Evolutionary conservation across 1,140 invertebrate genomes (phyloP).

Genomic region (Brachionus koreanus): DNA sequence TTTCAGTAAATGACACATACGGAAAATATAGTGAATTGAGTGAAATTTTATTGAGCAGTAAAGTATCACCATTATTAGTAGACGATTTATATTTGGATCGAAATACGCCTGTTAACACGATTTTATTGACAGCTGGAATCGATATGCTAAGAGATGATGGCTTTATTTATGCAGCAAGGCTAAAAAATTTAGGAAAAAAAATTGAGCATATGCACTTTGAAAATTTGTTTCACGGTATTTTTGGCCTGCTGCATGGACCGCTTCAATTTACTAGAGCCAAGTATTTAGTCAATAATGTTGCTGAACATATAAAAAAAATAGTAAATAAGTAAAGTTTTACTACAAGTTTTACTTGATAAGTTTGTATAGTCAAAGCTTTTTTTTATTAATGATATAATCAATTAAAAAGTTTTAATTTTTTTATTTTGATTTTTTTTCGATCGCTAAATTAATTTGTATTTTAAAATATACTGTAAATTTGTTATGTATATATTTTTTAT

Average conservation of each 20-base stretch:
- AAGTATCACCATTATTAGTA: conserved; percentile 35
- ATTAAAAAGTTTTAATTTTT: background rate
- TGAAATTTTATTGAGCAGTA: background rate
- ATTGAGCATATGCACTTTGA: conserved; percentile 40
- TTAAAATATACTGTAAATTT: background rate
- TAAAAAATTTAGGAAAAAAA: background rate
- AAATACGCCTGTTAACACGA: conserved; percentile 12
- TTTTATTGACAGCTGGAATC: conserved; percentile 24
- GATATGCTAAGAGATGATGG: conserved; percentile 43
- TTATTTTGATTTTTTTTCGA: background rate
- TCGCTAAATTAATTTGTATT: background rate
- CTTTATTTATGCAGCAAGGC: conserved; percentile 34
- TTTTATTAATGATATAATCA: background rate
- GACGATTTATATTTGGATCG: background rate
- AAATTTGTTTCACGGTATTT: conserved; percentile 38
- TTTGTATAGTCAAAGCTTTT: background rate
- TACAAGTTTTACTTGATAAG: background rate
- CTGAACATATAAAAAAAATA: conserved; percentile 9
- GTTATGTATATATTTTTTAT: background rate
- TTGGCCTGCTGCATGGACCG: conserved; percentile 37
- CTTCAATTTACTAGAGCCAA: conserved; percentile 11
- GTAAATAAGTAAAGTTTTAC: background rate
- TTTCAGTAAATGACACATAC: background rate
- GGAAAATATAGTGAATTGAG: background rate
- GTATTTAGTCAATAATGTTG: conserved; percentile 8